A percentile compares a stretch with the other conserved stretches of the same genome.
phyloP scores from a whole-genome alignment of 2,113 vertebrate species.

The Lampris megalopsis region DNA sequence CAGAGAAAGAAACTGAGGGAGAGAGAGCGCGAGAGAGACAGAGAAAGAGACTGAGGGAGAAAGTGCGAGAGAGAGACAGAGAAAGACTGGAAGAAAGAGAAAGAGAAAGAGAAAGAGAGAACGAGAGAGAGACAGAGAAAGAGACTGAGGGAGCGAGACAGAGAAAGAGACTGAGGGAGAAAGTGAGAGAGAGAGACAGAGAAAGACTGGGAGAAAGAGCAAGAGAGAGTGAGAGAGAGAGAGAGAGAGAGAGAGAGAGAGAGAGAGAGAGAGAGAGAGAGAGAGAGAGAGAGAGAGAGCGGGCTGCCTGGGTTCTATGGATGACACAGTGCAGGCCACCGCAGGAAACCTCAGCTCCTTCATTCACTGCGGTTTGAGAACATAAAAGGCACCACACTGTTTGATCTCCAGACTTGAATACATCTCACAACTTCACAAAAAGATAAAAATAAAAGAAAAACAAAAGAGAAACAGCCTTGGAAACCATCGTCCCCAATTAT shows the following conservation, averaged over 20 bases:
- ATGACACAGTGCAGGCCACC: constrained; percentile 69
- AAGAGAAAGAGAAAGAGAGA: constrained; percentile 34
- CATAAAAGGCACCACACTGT: constrained; percentile 71
- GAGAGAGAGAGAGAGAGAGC: constrained; percentile 39
- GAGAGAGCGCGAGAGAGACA: neutral
- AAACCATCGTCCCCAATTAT: constrained; percentile 69
- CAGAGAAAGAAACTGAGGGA: neutral
- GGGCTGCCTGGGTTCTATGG: constrained; percentile 40
- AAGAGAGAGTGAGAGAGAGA: constrained; percentile 30
- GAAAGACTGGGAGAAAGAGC: neutral
- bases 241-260: constrained; percentile 5
- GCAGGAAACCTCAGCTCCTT: constrained; percentile 69
- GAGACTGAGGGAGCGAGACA: constrained; percentile 6
- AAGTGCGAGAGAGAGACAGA: constrained; percentile 4
- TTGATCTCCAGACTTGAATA: constrained; percentile 77
- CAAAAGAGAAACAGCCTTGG: constrained; percentile 53
- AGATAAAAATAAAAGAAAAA: neutral
- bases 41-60: neutral
- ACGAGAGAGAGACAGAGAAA: constrained; percentile 41
- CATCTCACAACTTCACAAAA: constrained; percentile 60
- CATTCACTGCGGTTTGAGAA: constrained; percentile 70
- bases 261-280: constrained; percentile 2
- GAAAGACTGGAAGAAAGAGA: constrained; percentile 19
- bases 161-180: constrained; percentile 23
- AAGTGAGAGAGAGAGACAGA: too few species aligned